phyloP scores from a whole-genome alignment of 2,797 vertebrate species.

The Coendou prehensilis region DNA sequence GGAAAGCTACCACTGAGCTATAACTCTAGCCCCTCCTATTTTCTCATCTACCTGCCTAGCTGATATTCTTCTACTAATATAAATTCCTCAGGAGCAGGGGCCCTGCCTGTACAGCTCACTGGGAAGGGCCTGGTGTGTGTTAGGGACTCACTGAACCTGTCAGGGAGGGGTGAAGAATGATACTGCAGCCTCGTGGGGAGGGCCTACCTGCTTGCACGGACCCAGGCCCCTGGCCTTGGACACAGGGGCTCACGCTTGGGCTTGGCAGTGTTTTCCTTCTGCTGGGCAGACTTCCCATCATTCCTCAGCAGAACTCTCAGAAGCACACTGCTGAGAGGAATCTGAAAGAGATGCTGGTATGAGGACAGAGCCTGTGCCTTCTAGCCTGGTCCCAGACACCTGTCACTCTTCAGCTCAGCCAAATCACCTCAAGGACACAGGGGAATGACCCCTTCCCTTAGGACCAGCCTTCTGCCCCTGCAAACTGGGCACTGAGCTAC shows the following conservation, averaged over 20 bases:
- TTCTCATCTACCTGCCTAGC: neutral
- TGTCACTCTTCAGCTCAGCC: neutral
- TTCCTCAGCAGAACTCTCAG: neutral
- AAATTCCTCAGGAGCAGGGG: neutral
- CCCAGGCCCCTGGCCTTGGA: neutral
- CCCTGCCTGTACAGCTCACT: neutral
- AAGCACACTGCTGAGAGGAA: neutral
- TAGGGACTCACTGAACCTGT: neutral
- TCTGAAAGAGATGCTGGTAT: constrained; percentile 64
- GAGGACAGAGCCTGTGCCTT: neutral
- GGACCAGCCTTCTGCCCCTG: neutral
- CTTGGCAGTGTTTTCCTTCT: constrained; percentile 30
- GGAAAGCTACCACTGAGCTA: neutral
- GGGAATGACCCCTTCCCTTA: neutral
- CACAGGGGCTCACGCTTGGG: accelerated
- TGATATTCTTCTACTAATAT: neutral
- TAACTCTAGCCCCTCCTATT: neutral
- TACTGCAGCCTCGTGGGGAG: neutral
- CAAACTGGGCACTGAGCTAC: neutral
- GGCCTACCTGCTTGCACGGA: constrained; percentile 76
- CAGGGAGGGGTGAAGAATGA: neutral
- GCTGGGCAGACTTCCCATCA: constrained; percentile 86
- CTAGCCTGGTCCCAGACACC: neutral
- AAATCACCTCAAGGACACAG: neutral
- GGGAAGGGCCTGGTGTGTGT: neutral